phyloP scores from a whole-genome alignment of 1,140 invertebrate species.

The Drosophila subpulchrella region DNA sequence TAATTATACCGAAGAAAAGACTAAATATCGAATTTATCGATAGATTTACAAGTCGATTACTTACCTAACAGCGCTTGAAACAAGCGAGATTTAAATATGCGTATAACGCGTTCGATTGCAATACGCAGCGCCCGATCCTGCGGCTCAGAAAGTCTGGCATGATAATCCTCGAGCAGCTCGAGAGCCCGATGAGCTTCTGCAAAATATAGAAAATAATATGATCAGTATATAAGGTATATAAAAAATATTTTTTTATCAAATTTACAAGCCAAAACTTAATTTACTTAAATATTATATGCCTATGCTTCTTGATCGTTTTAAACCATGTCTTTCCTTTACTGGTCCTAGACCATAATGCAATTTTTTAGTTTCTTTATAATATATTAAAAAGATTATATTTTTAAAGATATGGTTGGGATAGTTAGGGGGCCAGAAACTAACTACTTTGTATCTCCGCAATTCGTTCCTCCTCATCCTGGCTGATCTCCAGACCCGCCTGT shows the following conservation, averaged over 20 bases:
- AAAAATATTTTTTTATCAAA: no score
- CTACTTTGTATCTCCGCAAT: slow-evolving; percentile 53
- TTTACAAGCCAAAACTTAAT: no score
- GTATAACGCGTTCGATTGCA: slow-evolving; percentile 98
- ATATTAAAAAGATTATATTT: no score
- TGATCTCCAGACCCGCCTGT: slow-evolving; percentile 38
- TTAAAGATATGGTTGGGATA: no score
- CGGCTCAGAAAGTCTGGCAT: slow-evolving; percentile 94
- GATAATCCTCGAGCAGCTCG: slow-evolving; percentile 98
- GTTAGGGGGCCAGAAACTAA: no score
- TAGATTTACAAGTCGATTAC: slow-evolving; percentile 76
- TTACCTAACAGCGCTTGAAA: slow-evolving; percentile 98
- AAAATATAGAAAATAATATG: slow-evolving; percentile 65
- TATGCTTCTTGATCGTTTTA: no score
- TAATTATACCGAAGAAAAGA: background rate
- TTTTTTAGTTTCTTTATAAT: no score
- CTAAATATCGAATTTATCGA: background rate
- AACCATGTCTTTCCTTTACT: no score
- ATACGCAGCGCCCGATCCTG: slow-evolving; percentile 97
- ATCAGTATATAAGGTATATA: background rate
- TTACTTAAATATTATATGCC: no score
- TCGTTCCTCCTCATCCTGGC: slow-evolving; percentile 41
- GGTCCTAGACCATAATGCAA: no score
- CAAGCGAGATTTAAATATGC: slow-evolving; percentile 98
- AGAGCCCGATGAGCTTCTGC: slow-evolving; percentile 98